phyloP scores from a whole-genome alignment of 2,888 invertebrate species.

The Caenorhabditis auriculariae region DNA sequence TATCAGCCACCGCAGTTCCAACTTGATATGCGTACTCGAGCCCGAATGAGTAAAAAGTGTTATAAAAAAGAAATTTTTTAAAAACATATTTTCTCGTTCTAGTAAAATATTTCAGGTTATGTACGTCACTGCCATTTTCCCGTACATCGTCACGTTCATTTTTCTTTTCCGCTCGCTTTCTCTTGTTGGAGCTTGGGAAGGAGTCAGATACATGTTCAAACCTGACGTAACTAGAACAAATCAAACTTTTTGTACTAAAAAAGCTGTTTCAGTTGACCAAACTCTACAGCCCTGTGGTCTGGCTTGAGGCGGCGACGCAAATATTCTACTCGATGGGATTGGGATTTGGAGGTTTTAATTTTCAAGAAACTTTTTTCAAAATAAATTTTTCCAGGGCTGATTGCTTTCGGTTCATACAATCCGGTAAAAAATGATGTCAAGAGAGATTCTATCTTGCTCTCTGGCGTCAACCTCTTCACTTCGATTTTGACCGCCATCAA shows the following conservation, averaged over 20 bases:
- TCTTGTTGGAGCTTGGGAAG: conserved; percentile 81
- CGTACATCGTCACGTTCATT: conserved; percentile 87
- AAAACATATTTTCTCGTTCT: no score
- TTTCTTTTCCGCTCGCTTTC: conserved; percentile 89
- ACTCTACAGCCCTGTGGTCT: conserved; percentile 82
- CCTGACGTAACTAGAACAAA: conserved; percentile 75
- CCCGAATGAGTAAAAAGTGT: no score
- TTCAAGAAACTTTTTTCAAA: not conserved
- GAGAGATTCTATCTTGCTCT: conserved; percentile 82
- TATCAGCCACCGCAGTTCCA: no score
- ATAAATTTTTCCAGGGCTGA: conserved; percentile 68
- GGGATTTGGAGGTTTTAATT: conserved; percentile 82
- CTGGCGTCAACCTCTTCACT: conserved; percentile 75
- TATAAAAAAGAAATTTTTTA: no score
- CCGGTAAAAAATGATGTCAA: conserved; percentile 91
- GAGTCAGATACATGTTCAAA: conserved; percentile 85
- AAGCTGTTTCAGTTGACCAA: conserved; percentile 75
- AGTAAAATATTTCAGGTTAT: conserved; percentile 75
- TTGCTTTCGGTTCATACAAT: conserved; percentile 93
- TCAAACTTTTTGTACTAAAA: not conserved
- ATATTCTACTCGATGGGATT: conserved; percentile 93
- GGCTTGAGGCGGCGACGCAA: conserved; percentile 94
- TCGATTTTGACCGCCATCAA: conserved; percentile 89
- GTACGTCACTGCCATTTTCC: conserved; percentile 92
- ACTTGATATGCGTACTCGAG: no score